A percentile compares a stretch with the other conserved stretches of the same genome.
phyloP scores from a whole-genome alignment of 1,140 invertebrate genomes.

The Dermatophagoides farinae region DNA sequence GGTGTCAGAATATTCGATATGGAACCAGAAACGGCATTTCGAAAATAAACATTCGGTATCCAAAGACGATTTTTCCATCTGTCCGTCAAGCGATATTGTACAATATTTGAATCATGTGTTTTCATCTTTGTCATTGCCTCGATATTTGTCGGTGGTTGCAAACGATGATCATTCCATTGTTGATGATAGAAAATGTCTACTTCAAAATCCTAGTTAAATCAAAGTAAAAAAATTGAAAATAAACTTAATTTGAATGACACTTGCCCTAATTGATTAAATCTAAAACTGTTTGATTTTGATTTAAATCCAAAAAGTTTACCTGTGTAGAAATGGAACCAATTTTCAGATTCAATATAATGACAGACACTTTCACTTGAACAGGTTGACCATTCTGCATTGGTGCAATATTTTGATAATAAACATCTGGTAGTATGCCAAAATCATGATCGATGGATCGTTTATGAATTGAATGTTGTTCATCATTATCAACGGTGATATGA shows the following conservation, averaged over 20 bases:
- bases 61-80: constrained; percentile 16
- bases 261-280: too few species aligned
- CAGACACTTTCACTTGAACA: constrained; percentile 3
- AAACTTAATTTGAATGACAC: too few species aligned
- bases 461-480: too few species aligned
- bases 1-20: constrained; percentile 10
- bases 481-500: too few species aligned
- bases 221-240: background rate
- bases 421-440: background rate
- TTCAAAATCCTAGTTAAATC: constrained; percentile 14
- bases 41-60: constrained; percentile 19
- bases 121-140: background rate
- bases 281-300: background rate
- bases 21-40: constrained; percentile 16
- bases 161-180: constrained; percentile 16
- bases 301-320: background rate
- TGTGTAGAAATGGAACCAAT: background rate
- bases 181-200: constrained; percentile 18
- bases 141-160: constrained; percentile 9
- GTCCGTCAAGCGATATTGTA: constrained; percentile 10
- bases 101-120: background rate
- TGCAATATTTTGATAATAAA: constrained; percentile 6
- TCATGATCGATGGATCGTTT: background rate
- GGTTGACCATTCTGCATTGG: background rate
- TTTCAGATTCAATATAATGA: background rate